Conservation (phyloP, 2,797 vertebrate species). For the Darevskia nairensis region DNA sequence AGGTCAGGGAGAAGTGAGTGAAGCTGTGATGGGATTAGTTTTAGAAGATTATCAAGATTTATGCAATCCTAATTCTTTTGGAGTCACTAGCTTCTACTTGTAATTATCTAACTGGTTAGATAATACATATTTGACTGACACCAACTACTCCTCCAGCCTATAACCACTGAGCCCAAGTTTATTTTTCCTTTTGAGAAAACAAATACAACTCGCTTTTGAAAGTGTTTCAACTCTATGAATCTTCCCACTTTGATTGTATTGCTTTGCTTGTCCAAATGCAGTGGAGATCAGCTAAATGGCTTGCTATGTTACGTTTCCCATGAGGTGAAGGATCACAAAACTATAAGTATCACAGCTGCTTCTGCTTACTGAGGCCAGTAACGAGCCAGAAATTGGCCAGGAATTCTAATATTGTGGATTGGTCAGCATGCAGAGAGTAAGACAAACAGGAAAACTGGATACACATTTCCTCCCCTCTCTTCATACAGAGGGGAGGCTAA, state of each 20-base stretch:
- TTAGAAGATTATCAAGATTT: neutral
- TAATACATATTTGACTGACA: neutral
- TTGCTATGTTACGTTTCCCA: slow-evolving; percentile 37
- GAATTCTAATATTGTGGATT: slow-evolving; percentile 56
- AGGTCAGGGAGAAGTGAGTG: neutral
- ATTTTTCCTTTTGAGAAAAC: slow-evolving; percentile 66
- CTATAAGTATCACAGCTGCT: slow-evolving; percentile 54
- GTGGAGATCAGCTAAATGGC: slow-evolving; percentile 42
- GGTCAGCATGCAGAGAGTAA: slow-evolving; percentile 47
- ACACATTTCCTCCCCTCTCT: slow-evolving; percentile 26
- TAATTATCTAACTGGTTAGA: neutral
- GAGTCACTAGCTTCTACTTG: neutral
- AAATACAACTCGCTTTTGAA: slow-evolving; percentile 65
- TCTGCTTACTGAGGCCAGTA: slow-evolving; percentile 39
- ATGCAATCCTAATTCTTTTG: neutral
- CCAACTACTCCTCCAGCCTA: slow-evolving; percentile 39
- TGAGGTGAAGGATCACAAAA: slow-evolving; percentile 54
- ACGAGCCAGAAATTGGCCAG: slow-evolving; percentile 52
- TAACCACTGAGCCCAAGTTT: slow-evolving; percentile 58
- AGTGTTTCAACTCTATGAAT: neutral
- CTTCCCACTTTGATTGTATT: slow-evolving; percentile 1
- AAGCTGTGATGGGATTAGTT: neutral
- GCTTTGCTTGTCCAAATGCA: accelerated
- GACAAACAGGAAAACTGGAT: neutral
- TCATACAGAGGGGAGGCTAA: neutral